These are phyloP conservation scores for Stenurella melanura DNA, from an alignment of 2,888 invertebrate genomes.

Conservation along the genomic window DNA sequence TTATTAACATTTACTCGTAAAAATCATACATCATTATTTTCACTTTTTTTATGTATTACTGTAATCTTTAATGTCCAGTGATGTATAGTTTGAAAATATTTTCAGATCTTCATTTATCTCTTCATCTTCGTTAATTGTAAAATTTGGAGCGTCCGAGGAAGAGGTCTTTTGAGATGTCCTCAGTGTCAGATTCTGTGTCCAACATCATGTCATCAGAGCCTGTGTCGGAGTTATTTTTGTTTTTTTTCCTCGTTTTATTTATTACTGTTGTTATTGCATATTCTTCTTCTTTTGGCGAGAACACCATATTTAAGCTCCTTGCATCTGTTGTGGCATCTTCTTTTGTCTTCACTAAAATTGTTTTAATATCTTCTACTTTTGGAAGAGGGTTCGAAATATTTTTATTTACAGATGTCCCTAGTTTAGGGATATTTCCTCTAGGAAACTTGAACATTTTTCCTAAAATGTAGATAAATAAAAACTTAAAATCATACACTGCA, in stretches of 20 bases:
- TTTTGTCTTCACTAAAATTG: too few species aligned
- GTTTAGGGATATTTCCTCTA: too few species aligned
- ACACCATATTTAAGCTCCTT: constrained; percentile 9
- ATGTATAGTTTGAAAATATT: constrained; percentile 11
- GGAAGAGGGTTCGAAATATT: too few species aligned
- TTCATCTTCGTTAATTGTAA: constrained; percentile 11
- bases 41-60: constrained; percentile 6
- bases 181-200: too few species aligned
- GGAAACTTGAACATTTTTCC: too few species aligned
- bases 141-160: constrained; percentile 5
- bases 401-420: too few species aligned
- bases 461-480: too few species aligned
- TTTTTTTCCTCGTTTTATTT: not conserved
- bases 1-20: constrained; percentile 8
- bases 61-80: constrained; percentile 11
- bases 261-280: constrained; percentile 11
- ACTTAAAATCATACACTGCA: too few species aligned
- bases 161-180: constrained; percentile 11
- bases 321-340: constrained; percentile 4
- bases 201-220: not conserved
- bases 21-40: constrained; percentile 9
- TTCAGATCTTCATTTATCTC: constrained; percentile 11
- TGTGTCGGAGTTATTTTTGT: not conserved
- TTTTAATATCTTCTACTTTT: too few species aligned
- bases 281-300: constrained; percentile 7